Evolutionary conservation across 2,888 invertebrate species (phyloP), one percentile per base, ranked within the genome.

Genomic region (Dryomyza anilis): DNA sequence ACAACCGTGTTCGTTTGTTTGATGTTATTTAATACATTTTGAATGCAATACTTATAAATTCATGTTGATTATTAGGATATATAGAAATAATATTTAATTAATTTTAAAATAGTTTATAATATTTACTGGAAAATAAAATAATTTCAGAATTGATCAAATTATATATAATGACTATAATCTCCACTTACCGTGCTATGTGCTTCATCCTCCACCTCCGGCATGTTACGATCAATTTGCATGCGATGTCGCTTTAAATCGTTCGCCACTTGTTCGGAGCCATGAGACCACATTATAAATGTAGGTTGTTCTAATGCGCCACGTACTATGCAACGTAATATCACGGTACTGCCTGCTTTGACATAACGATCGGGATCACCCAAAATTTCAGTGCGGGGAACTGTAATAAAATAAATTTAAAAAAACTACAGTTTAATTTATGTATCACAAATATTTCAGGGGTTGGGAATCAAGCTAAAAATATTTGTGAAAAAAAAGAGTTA

Each of bases 201-300:
- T 69, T 82, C 80, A 53, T 79, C 79, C 52, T 76, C 79, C 56
- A 72, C 77, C 70, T 81, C 81, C 46, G 82, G 77, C 67, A 79
- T 72, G 72, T 79, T 81, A 33, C 79, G 78, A 76, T 81, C 82
- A 71, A 84, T 72, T 76, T 82, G 81, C 73, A 81, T 82, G 73
- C 79, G 78, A 73, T 81, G 79, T 67, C 83, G 81, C 60, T 76
- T 74, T 30, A 82, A 83, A 67, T 84, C 83, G 46, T 79, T 78
- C 66, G 83, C 77, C 72, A 83, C 69, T 69, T 83, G 82, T 67
- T 81, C 79, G 7, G 83, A 72, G 21, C 82, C 83, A 70, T 94
- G 95, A 85, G 94, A 95, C 95, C 95, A 96, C 87, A 95, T 95
- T 78, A 96, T 94, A 85, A 93, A 95, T 72, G 93, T 92, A 72